A percentile compares a stretch with the other conserved stretches of the same genome.
Evolutionary conservation across 2,797 vertebrate genomes (phyloP).

Genomic region (Vultur gryphus): DNA sequence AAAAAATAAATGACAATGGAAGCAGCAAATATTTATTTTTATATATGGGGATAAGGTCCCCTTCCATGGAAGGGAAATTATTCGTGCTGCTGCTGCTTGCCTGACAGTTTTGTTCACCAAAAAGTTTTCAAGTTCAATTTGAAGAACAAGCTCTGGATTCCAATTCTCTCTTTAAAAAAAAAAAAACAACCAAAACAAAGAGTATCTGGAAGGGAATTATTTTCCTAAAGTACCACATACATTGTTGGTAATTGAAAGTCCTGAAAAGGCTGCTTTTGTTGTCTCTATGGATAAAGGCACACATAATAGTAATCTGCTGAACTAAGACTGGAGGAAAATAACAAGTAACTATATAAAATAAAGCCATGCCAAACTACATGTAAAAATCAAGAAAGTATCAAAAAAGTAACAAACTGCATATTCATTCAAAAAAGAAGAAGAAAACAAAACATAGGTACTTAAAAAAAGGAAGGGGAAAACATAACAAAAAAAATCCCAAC

Average conservation of each 20-base stretch:
- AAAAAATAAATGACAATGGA: not conserved
- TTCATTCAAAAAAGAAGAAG: not conserved
- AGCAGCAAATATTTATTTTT: not conserved
- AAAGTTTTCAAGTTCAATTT: not conserved
- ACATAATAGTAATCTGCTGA: not conserved
- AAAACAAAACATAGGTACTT: not conserved
- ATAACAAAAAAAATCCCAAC: not conserved
- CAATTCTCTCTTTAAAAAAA: not conserved
- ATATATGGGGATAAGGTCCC: not conserved
- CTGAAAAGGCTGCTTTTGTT: slow-evolving; percentile 38
- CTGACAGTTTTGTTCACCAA: not conserved
- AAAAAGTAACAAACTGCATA: not conserved
- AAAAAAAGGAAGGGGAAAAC: slow-evolving; percentile 26
- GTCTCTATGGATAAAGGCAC: not conserved
- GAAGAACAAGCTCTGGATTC: not conserved
- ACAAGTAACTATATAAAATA: not conserved
- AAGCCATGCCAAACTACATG: not conserved
- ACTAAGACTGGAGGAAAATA: not conserved
- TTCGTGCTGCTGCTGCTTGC: not conserved
- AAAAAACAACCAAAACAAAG: not conserved
- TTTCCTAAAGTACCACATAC: slow-evolving; percentile 41
- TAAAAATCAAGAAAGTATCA: not conserved
- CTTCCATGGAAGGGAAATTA: not conserved
- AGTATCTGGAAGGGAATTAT: slow-evolving; percentile 8
- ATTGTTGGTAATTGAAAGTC: slow-evolving; percentile 28